Percentiles rank a stretch among this genome's conserved stretches.
These are phyloP conservation scores for Hybognathus amarus DNA, from an alignment of 2,797 vertebrate genomes.

Conservation along the genomic window DNA sequence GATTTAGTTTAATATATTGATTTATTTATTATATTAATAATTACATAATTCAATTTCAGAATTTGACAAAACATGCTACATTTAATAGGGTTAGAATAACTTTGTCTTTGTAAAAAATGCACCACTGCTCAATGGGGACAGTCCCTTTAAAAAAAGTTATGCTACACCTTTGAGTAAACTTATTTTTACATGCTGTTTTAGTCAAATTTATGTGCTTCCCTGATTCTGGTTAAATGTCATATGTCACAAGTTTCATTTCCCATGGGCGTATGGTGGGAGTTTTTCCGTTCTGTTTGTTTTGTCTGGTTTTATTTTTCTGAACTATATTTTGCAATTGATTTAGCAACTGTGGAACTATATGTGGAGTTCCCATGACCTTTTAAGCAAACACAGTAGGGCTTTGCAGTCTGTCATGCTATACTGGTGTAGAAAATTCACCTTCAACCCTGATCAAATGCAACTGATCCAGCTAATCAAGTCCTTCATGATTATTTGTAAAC, in stretches of 20 bases:
- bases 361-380: not conserved
- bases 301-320: not conserved
- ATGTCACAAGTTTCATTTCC: slow-evolving; percentile 18
- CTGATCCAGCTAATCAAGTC: not conserved
- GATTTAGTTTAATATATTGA: too few relatives aligned
- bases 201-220: not conserved
- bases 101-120: not conserved
- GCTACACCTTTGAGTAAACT: not conserved
- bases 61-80: not conserved
- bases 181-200: not conserved
- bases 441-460: not conserved
- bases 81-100: not conserved
- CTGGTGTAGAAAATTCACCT: not conserved
- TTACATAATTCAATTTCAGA: not conserved
- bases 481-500: not conserved
- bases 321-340: not conserved
- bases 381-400: not conserved
- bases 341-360: not conserved
- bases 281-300: not conserved
- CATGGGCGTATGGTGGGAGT: not conserved
- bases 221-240: slow-evolving; percentile 9
- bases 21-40: too few relatives aligned
- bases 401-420: not conserved
- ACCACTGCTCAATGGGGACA: not conserved
- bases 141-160: not conserved